Percentiles rank a stretch among this genome's conserved stretches.
Evolutionary conservation across 2,888 invertebrate genomes (phyloP).

Genomic region (Rhyacophila evoluta): DNA sequence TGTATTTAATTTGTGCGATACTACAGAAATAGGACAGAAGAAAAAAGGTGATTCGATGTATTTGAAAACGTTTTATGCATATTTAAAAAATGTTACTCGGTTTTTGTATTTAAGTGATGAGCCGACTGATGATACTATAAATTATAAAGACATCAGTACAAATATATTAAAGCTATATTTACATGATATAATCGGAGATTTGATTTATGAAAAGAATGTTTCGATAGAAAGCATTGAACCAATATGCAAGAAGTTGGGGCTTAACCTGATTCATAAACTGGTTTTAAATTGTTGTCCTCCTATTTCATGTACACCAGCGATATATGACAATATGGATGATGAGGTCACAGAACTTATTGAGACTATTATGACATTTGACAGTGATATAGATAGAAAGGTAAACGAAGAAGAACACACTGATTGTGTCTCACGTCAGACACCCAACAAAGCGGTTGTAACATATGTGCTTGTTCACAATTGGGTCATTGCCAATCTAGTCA

Average conservation of each 20-base stretch:
- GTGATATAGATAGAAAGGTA: constrained; percentile 36
- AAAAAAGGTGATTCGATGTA: constrained; percentile 57
- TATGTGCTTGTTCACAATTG: constrained; percentile 77
- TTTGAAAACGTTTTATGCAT: constrained; percentile 70
- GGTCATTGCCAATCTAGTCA: constrained; percentile 77
- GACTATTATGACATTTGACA: constrained; percentile 57
- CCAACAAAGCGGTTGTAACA: constrained; percentile 70
- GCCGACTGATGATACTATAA: constrained; percentile 60
- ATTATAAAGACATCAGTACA: constrained; percentile 65
- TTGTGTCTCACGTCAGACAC: constrained; percentile 58
- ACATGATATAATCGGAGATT: constrained; percentile 74
- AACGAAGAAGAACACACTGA: constrained; percentile 20
- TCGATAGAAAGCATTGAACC: constrained; percentile 77
- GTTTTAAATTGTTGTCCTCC: constrained; percentile 80
- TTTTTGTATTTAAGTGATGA: constrained; percentile 57
- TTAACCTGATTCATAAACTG: constrained; percentile 81
- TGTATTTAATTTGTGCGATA: constrained; percentile 35
- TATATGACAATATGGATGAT: constrained; percentile 58
- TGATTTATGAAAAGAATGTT: constrained; percentile 76
- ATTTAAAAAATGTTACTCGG: constrained; percentile 71
- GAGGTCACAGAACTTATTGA: constrained; percentile 64
- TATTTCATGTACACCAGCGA: constrained; percentile 64
- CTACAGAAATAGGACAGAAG: not conserved
- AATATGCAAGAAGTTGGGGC: constrained; percentile 76
- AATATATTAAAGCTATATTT: constrained; percentile 69